Evolutionary conservation across 2,113 vertebrate species (phyloP).

Genomic region (Notechis scutatus): DNA sequence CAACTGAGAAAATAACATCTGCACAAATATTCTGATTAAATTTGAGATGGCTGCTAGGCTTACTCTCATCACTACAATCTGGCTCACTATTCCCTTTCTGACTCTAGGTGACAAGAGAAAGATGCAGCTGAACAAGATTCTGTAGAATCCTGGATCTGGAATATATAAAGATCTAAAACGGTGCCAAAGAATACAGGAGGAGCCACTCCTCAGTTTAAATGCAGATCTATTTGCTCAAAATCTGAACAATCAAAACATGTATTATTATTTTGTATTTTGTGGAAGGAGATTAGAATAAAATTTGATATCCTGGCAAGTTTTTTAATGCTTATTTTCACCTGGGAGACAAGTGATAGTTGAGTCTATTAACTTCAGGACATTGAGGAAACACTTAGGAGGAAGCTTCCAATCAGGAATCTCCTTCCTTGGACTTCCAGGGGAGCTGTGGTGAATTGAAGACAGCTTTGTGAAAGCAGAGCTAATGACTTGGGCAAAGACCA

Average conservation of each 20-base stretch:
- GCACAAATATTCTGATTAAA: constrained; percentile 18
- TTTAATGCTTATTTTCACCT: constrained; percentile 12
- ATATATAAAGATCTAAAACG: neutral
- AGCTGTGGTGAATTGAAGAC: neutral
- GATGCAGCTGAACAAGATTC: neutral
- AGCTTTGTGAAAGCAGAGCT: neutral
- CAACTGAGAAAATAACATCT: neutral
- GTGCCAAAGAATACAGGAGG: neutral
- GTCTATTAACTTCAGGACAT: constrained; percentile 40
- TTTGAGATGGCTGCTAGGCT: constrained; percentile 2
- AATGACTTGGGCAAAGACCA: neutral
- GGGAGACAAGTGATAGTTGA: constrained; percentile 34
- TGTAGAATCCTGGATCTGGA: neutral
- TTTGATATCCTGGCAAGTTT: neutral
- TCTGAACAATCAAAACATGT: neutral
- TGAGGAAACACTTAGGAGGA: constrained; percentile 29
- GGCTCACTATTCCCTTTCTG: neutral
- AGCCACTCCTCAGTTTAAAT: neutral
- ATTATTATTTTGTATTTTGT: neutral
- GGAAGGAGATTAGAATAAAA: no score
- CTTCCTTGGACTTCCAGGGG: neutral
- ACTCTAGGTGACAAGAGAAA: neutral
- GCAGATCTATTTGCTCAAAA: neutral
- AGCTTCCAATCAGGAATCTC: constrained; percentile 11
- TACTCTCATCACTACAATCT: constrained; percentile 5